Evolutionary conservation across 2,888 invertebrate genomes (phyloP).

Genomic region (Nasonia oneida): DNA sequence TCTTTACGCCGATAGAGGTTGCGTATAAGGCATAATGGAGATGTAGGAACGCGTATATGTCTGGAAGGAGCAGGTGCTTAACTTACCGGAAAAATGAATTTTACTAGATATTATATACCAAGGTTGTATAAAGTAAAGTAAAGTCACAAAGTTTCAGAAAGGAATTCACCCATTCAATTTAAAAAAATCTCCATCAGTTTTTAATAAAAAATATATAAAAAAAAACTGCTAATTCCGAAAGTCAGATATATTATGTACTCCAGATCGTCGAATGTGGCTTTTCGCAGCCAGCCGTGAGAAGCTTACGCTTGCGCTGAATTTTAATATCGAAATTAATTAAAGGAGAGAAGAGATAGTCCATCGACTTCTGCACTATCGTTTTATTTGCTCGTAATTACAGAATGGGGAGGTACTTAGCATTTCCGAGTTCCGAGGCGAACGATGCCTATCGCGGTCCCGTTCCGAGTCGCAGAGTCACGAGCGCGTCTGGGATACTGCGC

Average conservation of each 20-base stretch:
- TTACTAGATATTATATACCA: neutral
- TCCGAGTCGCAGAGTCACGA: conserved; percentile 56
- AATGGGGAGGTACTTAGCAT: conserved; percentile 71
- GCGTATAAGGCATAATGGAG: conserved; percentile 1
- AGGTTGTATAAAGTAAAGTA: too few relatives aligned
- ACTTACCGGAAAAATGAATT: conserved; percentile 4
- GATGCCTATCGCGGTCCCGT: conserved; percentile 57
- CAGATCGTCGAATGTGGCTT: conserved; percentile 18
- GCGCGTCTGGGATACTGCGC: neutral
- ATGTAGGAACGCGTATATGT: neutral
- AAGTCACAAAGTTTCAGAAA: neutral
- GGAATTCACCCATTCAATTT: neutral
- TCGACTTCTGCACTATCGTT: conserved; percentile 65
- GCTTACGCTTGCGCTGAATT: conserved; percentile 53
- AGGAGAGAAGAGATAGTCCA: conserved; percentile 30
- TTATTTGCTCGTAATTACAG: conserved; percentile 72
- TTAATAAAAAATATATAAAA: too few relatives aligned
- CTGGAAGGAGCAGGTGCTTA: neutral
- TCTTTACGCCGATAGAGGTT: neutral
- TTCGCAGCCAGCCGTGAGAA: conserved; percentile 48
- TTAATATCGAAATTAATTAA: conserved; percentile 62
- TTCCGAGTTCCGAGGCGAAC: conserved; percentile 69
- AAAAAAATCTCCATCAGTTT: neutral
- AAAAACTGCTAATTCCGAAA: neutral
- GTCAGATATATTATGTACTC: neutral